Percentiles rank a stretch among this genome's conserved stretches.
Conservation (phyloP, 2,113 vertebrate genomes). For the Aythya baeri region DNA sequence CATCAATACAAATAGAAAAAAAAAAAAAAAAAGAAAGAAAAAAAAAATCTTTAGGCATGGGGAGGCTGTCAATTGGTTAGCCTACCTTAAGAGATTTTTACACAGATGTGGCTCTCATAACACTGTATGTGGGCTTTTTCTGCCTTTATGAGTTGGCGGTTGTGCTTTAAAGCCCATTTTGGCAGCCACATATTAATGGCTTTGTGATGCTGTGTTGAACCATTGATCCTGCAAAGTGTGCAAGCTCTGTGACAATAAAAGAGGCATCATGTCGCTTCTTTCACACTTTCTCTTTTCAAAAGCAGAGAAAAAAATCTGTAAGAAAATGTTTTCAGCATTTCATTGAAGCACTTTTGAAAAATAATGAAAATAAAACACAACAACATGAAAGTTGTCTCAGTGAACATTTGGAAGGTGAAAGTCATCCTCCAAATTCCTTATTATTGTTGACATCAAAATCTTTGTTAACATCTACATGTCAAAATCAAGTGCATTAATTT, state of each 20-base stretch:
- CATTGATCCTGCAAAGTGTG: slow-evolving; percentile 53
- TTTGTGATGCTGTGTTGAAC: slow-evolving; percentile 41
- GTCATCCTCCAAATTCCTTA: background rate
- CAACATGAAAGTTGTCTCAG: background rate
- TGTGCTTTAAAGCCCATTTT: slow-evolving; percentile 49
- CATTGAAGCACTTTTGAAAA: background rate
- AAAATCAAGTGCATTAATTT: background rate
- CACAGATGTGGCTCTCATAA: slow-evolving; percentile 5
- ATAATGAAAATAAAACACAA: background rate
- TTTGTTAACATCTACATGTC: background rate
- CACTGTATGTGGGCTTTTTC: background rate
- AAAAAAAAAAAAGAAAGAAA: slow-evolving; percentile 7
- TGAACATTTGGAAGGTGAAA: background rate
- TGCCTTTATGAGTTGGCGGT: background rate
- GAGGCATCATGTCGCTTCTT: slow-evolving; percentile 4
- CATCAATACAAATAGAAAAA: slow-evolving; percentile 19
- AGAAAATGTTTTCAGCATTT: slow-evolving; percentile 49
- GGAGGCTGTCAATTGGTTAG: background rate
- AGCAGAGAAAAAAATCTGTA: slow-evolving; percentile 7
- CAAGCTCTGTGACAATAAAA: slow-evolving; percentile 38
- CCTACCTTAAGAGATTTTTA: slow-evolving; percentile 22
- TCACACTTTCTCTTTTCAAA: slow-evolving; percentile 36
- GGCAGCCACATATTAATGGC: slow-evolving; percentile 12
- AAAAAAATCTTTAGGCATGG: background rate
- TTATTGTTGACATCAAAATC: background rate